phyloP scores from a whole-genome alignment of 2,113 vertebrate species.

The Anguilla japonica region DNA sequence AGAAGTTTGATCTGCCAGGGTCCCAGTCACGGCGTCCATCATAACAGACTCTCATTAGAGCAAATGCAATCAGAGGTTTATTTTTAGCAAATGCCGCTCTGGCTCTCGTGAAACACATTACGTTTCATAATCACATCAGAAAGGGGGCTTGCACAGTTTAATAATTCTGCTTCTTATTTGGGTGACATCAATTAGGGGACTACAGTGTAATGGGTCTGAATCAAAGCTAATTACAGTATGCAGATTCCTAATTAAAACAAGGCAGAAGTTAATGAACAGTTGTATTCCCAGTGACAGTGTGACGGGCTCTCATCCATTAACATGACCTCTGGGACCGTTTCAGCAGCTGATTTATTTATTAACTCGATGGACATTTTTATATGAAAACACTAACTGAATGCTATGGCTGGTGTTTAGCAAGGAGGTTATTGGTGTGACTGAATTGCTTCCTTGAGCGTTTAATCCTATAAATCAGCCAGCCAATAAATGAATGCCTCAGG shows the following conservation, averaged over 20 bases:
- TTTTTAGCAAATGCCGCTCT: neutral
- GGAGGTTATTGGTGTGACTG: constrained; percentile 21
- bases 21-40: neutral
- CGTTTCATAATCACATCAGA: neutral
- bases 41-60: neutral
- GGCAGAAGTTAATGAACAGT: constrained; percentile 24
- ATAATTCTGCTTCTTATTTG: constrained; percentile 12
- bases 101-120: too few species aligned
- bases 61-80: neutral
- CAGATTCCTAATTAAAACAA: constrained; percentile 22
- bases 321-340: constrained; percentile 8
- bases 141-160: neutral
- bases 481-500: constrained; percentile 25
- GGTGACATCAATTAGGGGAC: neutral
- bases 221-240: constrained; percentile 22
- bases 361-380: constrained; percentile 12
- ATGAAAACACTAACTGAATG: neutral
- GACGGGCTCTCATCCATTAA: neutral
- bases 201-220: constrained; percentile 14
- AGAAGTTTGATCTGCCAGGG: neutral
- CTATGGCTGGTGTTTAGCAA: constrained; percentile 20
- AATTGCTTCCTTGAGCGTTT: constrained; percentile 18
- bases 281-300: constrained; percentile 14
- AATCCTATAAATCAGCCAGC: constrained; percentile 14
- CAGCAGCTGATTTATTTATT: constrained; percentile 11